A percentile compares a stretch with the other conserved stretches of the same genome.
Conservation (phyloP, 2,113 vertebrate species). For the Bubo scandiacus region DNA sequence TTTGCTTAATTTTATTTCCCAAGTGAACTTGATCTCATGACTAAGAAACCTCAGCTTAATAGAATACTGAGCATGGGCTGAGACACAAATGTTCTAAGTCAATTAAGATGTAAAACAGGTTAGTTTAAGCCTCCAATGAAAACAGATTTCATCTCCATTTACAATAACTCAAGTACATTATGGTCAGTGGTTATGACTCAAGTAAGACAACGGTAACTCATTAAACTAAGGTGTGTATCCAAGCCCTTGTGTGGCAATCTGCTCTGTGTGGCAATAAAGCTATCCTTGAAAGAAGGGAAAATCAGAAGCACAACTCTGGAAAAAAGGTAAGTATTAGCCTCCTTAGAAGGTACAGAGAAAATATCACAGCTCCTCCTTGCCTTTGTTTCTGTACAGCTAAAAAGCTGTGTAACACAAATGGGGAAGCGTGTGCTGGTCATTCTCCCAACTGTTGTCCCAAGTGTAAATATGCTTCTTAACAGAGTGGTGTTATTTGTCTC, state of each 20-base stretch:
- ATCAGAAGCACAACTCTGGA: neutral
- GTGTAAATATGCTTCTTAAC: neutral
- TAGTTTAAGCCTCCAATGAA: neutral
- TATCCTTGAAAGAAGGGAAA: neutral
- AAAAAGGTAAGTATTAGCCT: neutral
- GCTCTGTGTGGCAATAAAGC: neutral
- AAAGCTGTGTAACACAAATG: neutral
- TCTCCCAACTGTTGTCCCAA: neutral
- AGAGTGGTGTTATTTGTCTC: neutral
- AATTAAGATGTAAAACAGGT: neutral
- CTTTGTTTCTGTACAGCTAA: neutral
- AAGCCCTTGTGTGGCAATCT: neutral
- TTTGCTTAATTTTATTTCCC: neutral
- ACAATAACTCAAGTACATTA: neutral
- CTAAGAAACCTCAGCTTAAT: neutral
- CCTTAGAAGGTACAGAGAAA: neutral
- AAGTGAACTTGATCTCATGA: neutral
- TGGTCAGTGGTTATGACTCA: neutral
- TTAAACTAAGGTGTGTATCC: neutral
- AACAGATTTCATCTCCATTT: neutral
- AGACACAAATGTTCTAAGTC: neutral
- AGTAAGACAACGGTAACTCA: neutral
- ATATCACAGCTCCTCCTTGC: neutral
- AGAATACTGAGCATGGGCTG: neutral
- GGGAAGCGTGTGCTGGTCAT: neutral